Percentiles rank a stretch among this genome's conserved stretches.
phyloP scores from a whole-genome alignment of 2,113 vertebrate species.

The Hippopotamus amphibius region DNA sequence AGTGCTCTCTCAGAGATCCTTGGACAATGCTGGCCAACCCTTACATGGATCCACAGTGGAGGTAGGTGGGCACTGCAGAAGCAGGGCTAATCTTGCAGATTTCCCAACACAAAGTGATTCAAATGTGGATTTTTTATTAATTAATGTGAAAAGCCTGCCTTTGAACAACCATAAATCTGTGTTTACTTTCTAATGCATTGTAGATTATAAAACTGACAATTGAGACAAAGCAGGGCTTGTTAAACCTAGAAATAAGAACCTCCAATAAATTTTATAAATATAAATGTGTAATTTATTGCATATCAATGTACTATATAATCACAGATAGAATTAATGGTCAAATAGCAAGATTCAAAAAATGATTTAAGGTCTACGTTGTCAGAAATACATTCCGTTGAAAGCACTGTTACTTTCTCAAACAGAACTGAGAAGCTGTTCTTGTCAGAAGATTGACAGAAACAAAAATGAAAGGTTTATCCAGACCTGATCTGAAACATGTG shows the following conservation, averaged over 20 bases:
- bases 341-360: background rate
- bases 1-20: background rate
- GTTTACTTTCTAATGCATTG: background rate
- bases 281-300: background rate
- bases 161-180: background rate
- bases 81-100: background rate
- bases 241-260: background rate
- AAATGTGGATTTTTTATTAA: background rate
- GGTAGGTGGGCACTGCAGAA: accelerated
- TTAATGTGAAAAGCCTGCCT: background rate
- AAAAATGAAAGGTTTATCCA: background rate
- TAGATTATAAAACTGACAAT: accelerated
- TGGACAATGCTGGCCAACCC: background rate
- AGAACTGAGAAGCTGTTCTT: background rate
- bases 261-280: accelerated
- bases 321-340: slow-evolving; percentile 18
- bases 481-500: background rate
- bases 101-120: background rate
- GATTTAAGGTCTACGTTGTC: slow-evolving; percentile 53
- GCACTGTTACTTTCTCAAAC: slow-evolving; percentile 38
- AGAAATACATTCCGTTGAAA: slow-evolving; percentile 55
- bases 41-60: background rate
- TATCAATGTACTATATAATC: background rate
- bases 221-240: slow-evolving; percentile 49
- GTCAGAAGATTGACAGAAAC: slow-evolving; percentile 10